Percentiles rank a stretch among this genome's conserved stretches.
Conservation (phyloP, 64 coral and sea anemone species). For the Montipora sp. region DNA sequence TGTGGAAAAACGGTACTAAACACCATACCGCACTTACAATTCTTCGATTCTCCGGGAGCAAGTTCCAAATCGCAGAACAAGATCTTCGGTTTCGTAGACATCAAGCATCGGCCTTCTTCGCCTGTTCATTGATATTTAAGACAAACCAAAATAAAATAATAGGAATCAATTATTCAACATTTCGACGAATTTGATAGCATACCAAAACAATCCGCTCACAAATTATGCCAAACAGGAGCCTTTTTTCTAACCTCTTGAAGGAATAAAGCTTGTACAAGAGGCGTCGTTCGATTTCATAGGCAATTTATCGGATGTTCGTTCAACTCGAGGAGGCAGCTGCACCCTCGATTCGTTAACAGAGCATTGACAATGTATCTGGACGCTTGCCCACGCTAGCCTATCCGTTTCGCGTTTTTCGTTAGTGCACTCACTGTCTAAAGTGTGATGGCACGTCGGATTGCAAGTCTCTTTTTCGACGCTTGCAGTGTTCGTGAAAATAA, state of each 20-base stretch:
- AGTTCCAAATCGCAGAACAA: constrained; percentile 96
- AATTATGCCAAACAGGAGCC: constrained; percentile 5
- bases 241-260: constrained; percentile 84
- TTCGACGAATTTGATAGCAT: constrained; percentile 22
- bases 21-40: constrained; percentile 61
- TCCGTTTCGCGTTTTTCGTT: constrained; percentile 62
- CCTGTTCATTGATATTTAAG: constrained; percentile 64
- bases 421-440: constrained; percentile 19
- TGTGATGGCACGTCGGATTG: constrained; percentile 39
- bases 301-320: constrained; percentile 61
- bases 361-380: constrained; percentile 98
- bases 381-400: constrained; percentile 94
- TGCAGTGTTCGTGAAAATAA: constrained; percentile 83
- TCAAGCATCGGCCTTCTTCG: constrained; percentile 88
- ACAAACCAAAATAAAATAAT: background rate
- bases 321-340: constrained; percentile 41
- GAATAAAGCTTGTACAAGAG: constrained; percentile 82
- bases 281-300: constrained; percentile 29
- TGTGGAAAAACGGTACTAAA: background rate
- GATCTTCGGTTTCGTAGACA: constrained; percentile 92
- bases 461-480: constrained; percentile 2
- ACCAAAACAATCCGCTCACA: constrained; percentile 15
- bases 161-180: constrained; percentile 33
- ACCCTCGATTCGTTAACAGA: constrained; percentile 86
- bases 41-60: constrained; percentile 84